These are phyloP conservation scores for Himantopus leucocephalus DNA, from an alignment of 2,113 vertebrate genomes.

Conservation along the genomic window DNA sequence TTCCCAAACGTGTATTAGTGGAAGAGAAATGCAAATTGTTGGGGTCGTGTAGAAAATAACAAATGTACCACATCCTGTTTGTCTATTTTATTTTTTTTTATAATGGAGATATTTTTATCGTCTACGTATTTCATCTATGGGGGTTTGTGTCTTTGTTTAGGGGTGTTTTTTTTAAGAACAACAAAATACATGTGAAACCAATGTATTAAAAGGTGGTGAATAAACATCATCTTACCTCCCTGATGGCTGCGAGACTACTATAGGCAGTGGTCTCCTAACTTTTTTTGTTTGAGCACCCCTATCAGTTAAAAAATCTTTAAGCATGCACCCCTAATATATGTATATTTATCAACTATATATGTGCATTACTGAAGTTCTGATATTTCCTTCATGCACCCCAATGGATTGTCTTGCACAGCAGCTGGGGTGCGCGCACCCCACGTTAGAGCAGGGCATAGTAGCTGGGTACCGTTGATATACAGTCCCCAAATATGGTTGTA, in stretches of 20 bases:
- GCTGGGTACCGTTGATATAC: neutral
- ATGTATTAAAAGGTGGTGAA: neutral
- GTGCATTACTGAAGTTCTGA: neutral
- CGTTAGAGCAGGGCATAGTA: fast-evolving
- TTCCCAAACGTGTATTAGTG: neutral
- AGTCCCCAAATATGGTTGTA: neutral
- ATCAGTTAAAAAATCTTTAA: neutral
- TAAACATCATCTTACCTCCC: neutral
- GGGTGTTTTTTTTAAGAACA: neutral
- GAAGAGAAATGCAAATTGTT: slow-evolving; percentile 14
- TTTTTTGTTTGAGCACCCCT: neutral
- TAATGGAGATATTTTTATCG: neutral
- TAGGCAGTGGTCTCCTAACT: neutral
- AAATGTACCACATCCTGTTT: neutral
- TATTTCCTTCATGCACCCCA: neutral
- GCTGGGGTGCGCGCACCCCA: neutral
- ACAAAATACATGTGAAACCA: neutral
- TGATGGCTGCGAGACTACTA: neutral
- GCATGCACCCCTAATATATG: neutral
- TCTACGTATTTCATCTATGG: neutral
- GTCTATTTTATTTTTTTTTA: neutral
- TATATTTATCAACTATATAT: neutral
- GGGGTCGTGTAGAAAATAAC: neutral
- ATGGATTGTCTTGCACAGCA: neutral
- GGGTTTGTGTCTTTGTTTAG: neutral